Evolutionary conservation across 2,113 vertebrate genomes (phyloP).

Genomic region (Candoia aspera): DNA sequence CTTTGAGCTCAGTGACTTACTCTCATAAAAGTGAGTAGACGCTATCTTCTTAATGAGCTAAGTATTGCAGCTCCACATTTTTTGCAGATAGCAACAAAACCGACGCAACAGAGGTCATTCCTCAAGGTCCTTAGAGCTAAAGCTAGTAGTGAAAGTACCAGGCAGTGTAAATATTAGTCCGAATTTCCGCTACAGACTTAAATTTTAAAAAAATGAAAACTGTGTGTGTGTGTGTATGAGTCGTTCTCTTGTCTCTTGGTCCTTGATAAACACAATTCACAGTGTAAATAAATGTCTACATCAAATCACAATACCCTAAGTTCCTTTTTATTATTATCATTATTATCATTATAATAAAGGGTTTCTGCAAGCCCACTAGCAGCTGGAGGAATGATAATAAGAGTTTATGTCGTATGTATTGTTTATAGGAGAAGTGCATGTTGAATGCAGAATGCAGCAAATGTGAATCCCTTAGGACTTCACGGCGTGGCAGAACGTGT

Average conservation of each 20-base stretch:
- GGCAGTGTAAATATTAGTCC: conserved; percentile 31
- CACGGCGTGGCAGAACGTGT: conserved; percentile 22
- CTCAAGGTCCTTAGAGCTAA: fast-evolving
- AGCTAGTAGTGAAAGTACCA: neutral
- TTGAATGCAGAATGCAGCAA: conserved; percentile 61
- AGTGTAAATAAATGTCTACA: conserved; percentile 62
- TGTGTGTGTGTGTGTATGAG: neutral
- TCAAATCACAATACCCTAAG: conserved; percentile 62
- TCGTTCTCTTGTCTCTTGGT: conserved; percentile 23
- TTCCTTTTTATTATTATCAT: conserved; percentile 50
- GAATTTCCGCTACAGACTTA: conserved; percentile 20
- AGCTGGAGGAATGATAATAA: conserved; percentile 64
- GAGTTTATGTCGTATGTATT: conserved; percentile 49
- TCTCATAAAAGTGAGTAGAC: neutral
- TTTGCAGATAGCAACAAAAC: neutral
- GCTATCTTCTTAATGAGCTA: neutral
- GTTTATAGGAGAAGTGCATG: conserved; percentile 52
- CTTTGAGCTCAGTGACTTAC: neutral
- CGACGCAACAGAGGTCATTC: neutral
- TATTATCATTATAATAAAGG: conserved; percentile 73
- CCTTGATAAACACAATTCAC: conserved; percentile 56
- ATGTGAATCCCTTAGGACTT: conserved; percentile 39
- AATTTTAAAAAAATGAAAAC: conserved; percentile 26
- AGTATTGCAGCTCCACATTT: neutral
- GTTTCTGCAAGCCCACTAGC: conserved; percentile 66